Conservation (phyloP, 2,888 invertebrate genomes). For the Drosophila mayaguana region DNA sequence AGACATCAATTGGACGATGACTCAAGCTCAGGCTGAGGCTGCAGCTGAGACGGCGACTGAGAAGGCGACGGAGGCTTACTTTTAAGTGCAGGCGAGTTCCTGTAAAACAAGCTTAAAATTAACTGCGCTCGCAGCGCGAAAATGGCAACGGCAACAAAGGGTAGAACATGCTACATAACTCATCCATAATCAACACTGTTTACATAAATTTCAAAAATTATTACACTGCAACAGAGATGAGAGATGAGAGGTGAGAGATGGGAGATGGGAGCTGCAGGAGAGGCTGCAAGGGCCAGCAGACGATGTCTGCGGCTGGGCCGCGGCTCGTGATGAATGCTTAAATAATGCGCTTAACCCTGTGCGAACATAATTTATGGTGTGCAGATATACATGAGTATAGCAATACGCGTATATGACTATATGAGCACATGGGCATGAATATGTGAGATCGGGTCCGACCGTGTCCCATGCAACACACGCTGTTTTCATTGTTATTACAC, state of each 20-base stretch:
- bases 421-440: slow-evolving; percentile 7
- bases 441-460: neutral
- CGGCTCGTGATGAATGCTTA: slow-evolving; percentile 79
- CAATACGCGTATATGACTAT: slow-evolving; percentile 34
- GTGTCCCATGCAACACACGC: slow-evolving; percentile 60
- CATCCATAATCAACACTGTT: slow-evolving; percentile 81
- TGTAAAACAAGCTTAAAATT: slow-evolving; percentile 74
- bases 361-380: slow-evolving; percentile 84
- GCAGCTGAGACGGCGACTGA: slow-evolving; percentile 7
- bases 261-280: slow-evolving; percentile 36
- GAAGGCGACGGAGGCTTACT: slow-evolving; percentile 10
- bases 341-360: slow-evolving; percentile 83
- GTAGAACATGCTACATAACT: slow-evolving; percentile 77
- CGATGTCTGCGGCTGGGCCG: slow-evolving; percentile 25
- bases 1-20: slow-evolving; percentile 75
- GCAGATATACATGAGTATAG: slow-evolving; percentile 73
- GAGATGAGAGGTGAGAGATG: slow-evolving; percentile 34
- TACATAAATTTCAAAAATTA: slow-evolving; percentile 80
- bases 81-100: slow-evolving; percentile 36
- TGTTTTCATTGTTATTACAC: slow-evolving; percentile 79
- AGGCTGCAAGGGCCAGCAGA: slow-evolving; percentile 15
- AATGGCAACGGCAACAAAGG: slow-evolving; percentile 64
- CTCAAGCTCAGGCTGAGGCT: slow-evolving; percentile 44
- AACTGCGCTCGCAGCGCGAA: slow-evolving; percentile 60
- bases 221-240: slow-evolving; percentile 66